A percentile compares a stretch with the other conserved stretches of the same genome.
Conservation (phyloP, 2,888 invertebrate genomes). For the Apomyelois bistriatella region DNA sequence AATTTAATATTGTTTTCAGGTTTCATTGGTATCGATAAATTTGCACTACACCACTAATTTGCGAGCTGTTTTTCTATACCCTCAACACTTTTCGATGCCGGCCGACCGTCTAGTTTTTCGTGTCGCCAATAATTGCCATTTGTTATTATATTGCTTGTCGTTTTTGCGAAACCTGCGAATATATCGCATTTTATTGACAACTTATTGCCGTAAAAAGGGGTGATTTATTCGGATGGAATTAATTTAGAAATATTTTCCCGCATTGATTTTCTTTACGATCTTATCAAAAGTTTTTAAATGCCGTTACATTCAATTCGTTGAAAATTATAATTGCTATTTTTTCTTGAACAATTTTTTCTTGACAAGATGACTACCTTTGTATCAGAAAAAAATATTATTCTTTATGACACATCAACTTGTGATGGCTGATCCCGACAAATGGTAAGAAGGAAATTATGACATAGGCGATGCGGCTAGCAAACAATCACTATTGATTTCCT, state of each 20-base stretch:
- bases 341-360: no score
- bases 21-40: no score
- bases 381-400: no score
- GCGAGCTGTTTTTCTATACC: neutral
- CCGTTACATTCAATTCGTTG: no score
- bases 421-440: no score
- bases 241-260: slow-evolving; percentile 7
- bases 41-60: neutral
- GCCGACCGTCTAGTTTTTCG: slow-evolving; percentile 4
- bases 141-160: slow-evolving; percentile 6
- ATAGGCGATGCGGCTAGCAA: no score
- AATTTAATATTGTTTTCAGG: no score
- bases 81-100: neutral
- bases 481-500: no score
- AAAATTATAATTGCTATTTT: no score
- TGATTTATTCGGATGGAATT: slow-evolving; percentile 3
- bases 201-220: neutral
- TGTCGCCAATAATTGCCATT: slow-evolving; percentile 2
- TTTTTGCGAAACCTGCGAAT: neutral
- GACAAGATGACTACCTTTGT: no score
- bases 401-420: no score
- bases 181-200: slow-evolving; percentile 7
- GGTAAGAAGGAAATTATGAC: no score
- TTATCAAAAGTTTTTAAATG: neutral
- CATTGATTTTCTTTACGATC: neutral